Percentiles rank a stretch among this genome's conserved stretches.
Evolutionary conservation across 2,888 invertebrate species (phyloP).

Genomic region (Teleiodes luculella): DNA sequence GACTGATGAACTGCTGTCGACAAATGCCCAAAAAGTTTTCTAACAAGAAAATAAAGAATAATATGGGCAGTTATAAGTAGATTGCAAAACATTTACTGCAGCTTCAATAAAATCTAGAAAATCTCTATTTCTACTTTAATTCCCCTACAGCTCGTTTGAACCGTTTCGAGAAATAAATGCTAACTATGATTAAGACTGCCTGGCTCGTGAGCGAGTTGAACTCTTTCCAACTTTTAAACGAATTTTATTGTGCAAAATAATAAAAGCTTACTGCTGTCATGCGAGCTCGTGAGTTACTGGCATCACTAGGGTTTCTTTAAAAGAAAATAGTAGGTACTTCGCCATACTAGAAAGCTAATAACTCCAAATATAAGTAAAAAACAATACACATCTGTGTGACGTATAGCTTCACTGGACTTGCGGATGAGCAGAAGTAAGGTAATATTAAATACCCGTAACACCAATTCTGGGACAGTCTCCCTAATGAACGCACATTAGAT

Average conservation of each 20-base stretch:
- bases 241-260: conserved; percentile 61
- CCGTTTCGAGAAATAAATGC: conserved; percentile 29
- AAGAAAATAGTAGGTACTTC: too few species aligned
- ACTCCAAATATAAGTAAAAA: too few species aligned
- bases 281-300: conserved; percentile 37
- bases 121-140: conserved; percentile 1
- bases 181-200: conserved; percentile 53
- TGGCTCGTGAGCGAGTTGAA: conserved; percentile 53
- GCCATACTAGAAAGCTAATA: too few species aligned
- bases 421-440: too few species aligned
- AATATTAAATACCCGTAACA: too few species aligned
- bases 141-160: conserved; percentile 2
- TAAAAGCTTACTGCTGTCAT: conserved; percentile 35
- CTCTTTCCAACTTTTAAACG: conserved; percentile 64
- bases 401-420: too few species aligned
- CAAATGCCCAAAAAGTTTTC: not conserved
- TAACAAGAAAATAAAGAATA: not conserved
- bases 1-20: not conserved
- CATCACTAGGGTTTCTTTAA: conserved; percentile 29
- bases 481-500: too few species aligned
- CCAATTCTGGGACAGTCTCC: too few species aligned
- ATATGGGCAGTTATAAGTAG: not conserved
- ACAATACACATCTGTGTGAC: too few species aligned
- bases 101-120: conserved; percentile 7
- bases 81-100: conserved; percentile 4